Conservation (phyloP, 2,797 vertebrate genomes). For the Aulostomus chinensis region DNA sequence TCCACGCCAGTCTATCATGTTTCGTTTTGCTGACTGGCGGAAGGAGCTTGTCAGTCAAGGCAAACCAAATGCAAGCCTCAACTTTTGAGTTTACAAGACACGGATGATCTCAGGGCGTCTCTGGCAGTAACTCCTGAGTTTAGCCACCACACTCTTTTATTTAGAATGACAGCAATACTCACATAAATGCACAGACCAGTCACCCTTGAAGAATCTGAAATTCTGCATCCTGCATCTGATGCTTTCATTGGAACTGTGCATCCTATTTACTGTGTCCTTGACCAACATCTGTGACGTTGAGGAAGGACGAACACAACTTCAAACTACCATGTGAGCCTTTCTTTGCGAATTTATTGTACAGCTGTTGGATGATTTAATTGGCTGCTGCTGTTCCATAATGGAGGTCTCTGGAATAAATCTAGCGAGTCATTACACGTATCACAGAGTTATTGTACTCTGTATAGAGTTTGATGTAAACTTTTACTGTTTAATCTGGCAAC, state of each 20-base stretch:
- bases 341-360: constrained; percentile 12
- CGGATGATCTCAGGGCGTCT: too few species aligned
- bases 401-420: constrained; percentile 1
- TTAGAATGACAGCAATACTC: too few species aligned
- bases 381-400: constrained; percentile 5
- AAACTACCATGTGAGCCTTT: constrained; percentile 5
- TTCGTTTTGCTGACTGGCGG: too few species aligned
- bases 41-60: too few species aligned
- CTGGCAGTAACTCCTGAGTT: too few species aligned
- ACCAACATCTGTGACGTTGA: constrained; percentile 39
- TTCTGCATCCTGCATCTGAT: neutral
- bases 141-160: too few species aligned
- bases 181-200: too few species aligned
- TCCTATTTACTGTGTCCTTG: constrained; percentile 55
- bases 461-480: constrained; percentile 1
- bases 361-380: constrained; percentile 13
- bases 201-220: constrained; percentile 9
- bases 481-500: neutral
- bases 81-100: too few species aligned
- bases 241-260: constrained; percentile 14
- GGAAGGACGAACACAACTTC: constrained; percentile 27
- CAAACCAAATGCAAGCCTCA: too few species aligned
- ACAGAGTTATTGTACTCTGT: neutral
- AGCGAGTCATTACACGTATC: constrained; percentile 1
- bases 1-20: too few species aligned